A percentile compares a stretch with the other conserved stretches of the same genome.
phyloP scores from a whole-genome alignment of 2,113 vertebrate genomes.

The Geococcyx californianus region DNA sequence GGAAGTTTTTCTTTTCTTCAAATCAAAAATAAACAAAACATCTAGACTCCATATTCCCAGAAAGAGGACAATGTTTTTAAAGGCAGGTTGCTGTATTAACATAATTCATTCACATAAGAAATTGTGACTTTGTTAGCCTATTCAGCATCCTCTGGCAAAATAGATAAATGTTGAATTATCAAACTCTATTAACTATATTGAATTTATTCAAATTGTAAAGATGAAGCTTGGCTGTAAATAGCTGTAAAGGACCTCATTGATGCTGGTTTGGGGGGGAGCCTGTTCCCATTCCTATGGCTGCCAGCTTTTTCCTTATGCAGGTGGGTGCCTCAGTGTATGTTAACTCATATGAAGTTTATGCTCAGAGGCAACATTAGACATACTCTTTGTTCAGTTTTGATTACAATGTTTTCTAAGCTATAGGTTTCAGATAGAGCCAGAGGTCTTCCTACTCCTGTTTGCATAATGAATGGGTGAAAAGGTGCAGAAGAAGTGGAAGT shows the following conservation, averaged over 20 bases:
- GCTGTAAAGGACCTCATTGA: not conserved
- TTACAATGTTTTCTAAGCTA: not conserved
- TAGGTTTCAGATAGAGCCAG: not conserved
- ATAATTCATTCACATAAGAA: not conserved
- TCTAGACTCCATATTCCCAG: not conserved
- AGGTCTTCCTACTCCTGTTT: not conserved
- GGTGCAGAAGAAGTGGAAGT: not conserved
- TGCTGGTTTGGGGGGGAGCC: not conserved
- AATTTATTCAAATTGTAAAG: not conserved
- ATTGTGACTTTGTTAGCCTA: not conserved
- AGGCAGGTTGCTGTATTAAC: not conserved
- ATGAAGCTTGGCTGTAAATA: not conserved
- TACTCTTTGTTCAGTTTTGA: not conserved
- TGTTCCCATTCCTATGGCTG: not conserved
- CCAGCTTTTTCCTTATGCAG: not conserved
- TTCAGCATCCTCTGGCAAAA: not conserved
- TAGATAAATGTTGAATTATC: not conserved
- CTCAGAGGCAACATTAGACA: not conserved
- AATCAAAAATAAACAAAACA: not conserved
- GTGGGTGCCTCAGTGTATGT: not conserved
- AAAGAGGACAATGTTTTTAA: not conserved
- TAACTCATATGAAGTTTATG: not conserved
- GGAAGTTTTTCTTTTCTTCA: not conserved
- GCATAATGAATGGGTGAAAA: fast-evolving
- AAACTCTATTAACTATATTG: not conserved